These are phyloP conservation scores for Chalcis sispes DNA, from an alignment of 2,888 invertebrate genomes.

Conservation along the genomic window DNA sequence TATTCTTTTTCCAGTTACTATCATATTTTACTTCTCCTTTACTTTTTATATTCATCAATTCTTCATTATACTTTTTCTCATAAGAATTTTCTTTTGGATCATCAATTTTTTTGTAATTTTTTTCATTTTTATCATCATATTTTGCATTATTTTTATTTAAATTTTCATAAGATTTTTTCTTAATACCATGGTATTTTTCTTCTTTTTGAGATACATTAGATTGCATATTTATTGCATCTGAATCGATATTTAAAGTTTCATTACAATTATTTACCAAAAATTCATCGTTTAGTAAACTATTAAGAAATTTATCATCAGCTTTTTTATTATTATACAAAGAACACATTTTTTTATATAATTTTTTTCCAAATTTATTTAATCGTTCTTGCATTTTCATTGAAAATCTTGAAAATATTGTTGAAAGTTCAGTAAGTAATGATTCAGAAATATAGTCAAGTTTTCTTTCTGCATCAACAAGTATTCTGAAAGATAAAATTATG, in stretches of 20 bases:
- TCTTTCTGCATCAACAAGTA: constrained; percentile 50
- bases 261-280: constrained; percentile 54
- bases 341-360: constrained; percentile 53
- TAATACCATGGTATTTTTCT: constrained; percentile 19
- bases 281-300: constrained; percentile 47
- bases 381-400: constrained; percentile 54
- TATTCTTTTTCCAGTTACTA: constrained; percentile 54
- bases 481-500: constrained; percentile 38
- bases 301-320: constrained; percentile 45
- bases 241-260: constrained; percentile 14
- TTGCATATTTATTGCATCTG: constrained; percentile 1
- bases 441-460: constrained; percentile 53
- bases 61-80: constrained; percentile 24
- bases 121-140: constrained; percentile 40
- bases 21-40: constrained; percentile 51
- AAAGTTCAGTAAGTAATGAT: constrained; percentile 54
- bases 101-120: constrained; percentile 38
- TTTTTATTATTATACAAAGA: constrained; percentile 36
- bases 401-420: constrained; percentile 47
- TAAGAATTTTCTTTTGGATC: constrained; percentile 34
- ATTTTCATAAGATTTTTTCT: constrained; percentile 41
- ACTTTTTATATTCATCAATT: constrained; percentile 30
- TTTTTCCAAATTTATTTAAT: constrained; percentile 52
- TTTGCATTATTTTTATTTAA: constrained; percentile 43
- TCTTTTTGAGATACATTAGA: constrained; percentile 15